Base-by-base conservation (phyloP, 2,888 invertebrate genomes). In the Amiota minor region DNA sequence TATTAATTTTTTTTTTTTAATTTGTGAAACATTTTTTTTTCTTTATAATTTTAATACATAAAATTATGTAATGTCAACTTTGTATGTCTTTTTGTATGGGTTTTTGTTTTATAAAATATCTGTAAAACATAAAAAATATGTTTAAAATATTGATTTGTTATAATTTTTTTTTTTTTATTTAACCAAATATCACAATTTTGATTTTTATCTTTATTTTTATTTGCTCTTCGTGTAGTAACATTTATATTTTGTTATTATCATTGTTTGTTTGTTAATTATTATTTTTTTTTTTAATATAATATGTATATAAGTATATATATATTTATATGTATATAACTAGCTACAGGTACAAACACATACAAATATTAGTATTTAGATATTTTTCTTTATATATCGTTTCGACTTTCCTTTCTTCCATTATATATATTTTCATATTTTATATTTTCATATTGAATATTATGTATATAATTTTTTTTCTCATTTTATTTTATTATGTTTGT, bases 281-380 rank as follows among this genome's bases (percentile, higher is more conserved):
- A 67, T 55, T 50, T 72, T 70, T 49, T 67, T 69, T 61, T 61
- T 69, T 74, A 71, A 14, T 65, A 56, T 74, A 50, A 74, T 55
- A 62, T 59, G 47, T 47, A 49, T 35, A 61, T 56, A 70, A 61
- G 6, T 50, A 68, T 61, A 68, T 72, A 45, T 72, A 59, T 73
- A 59, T 50, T 50, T 61, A 61, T 61, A 9, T 45, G 70, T 65
- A 78, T 74, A 76, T 74, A 76, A 81, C 81, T 84, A 83, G 70
- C 86, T 87, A 86, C 72, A 78, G 74, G 80, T 87, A 87, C 79
- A 83, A 82, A 86, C 81, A 88, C 81, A 85, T 84, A 86, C 79
- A 86, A 80, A 86, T 80, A 76, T 76, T 77, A 35, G 77, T 76
- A 56, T 72, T 59, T 47, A 64, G 47, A 74, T 75, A 68, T 55